Base-by-base conservation (phyloP, 2,888 invertebrate genomes). In the Chironomus riparius region DNA sequence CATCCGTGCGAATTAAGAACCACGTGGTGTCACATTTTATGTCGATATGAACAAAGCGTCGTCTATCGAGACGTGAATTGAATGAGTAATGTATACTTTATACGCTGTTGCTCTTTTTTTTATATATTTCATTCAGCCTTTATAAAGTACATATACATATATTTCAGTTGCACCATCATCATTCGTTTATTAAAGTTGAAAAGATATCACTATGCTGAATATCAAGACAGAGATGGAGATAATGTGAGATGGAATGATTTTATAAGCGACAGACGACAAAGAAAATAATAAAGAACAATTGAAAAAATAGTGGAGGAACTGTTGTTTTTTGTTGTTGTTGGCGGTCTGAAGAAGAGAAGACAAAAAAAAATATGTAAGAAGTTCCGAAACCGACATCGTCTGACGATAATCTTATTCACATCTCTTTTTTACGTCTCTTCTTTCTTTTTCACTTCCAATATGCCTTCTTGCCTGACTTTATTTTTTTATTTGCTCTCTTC, bases 1-100 rank as follows among this genome's bases (percentile, higher is more conserved):
- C 68, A 68, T 68, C 47, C 38, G 68, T 68, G 68, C 68, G 38
- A 68, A 68, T 68, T 68, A 68, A 68, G 68, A 38, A 68, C 68
- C 68, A 68, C 68, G 68, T 68, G 68, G 68, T 68, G 68, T 65
- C 65, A 65, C 21, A 56, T 15, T 56, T 50, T 50, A 15, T 50
- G 50, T 56, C 15, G n/a, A 15, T 56, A 15, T 56, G 15, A 56
- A 15, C 65, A 18, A 24, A 21, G 6, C 65, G 65, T 21, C 68
- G 28, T 38, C 56, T 56, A 56, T 56, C 68, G 47, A 68, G 68
- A 68, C 68, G 21, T 68, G 68, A 68, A 47, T 68, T 68, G 68
- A 68, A 68, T 68, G 47, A 68, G 18, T 68, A 68, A 68, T 65
- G 56, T 15, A 3, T 4, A 4, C 12, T 24, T 65, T 65, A 56